Base-by-base conservation (phyloP, 2,113 vertebrate genomes). In the Struthio camelus region DNA sequence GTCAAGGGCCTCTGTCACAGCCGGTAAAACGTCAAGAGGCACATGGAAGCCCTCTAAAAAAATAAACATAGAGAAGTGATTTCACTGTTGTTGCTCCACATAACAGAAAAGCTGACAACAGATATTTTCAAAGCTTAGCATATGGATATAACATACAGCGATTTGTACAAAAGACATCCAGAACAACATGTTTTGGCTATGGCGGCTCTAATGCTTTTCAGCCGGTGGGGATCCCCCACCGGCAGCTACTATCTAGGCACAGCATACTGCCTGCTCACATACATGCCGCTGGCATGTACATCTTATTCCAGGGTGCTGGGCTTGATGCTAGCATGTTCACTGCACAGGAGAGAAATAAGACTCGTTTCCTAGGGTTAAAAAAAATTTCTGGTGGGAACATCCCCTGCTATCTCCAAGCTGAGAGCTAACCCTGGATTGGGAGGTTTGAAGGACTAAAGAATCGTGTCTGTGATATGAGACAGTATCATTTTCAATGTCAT, bases 1-100 rank as follows among this genome's bases (percentile, higher is more conserved):
- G 73, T 97, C 97, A 70, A 98, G 97, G 53, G 96, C 97, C 93
- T 98, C 97, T 4, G 97, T 98, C 92, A 99, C 98, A 97, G 98
- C 93, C 87, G 98, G 98, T 87, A 98, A 95, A 64, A 80, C 98
- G 97, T 99, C 98, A 80, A 97, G 97, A 91, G 95, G 98, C 94
- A 98, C 98, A 95, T 87, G 97, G 95, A 98, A 99, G 85, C 98
- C 99, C 98, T 99, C 99, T 99, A 44, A 59, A 94, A 76, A 92
- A 75, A 91, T 24, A 89, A 97, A 94, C 12, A 94, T 42, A 38
- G 62, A 79, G 48, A 88, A 92, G 20, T 16, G 16, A 6, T 18
- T 93, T 96, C 62, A 90, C 18, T 64, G 13, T 58, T 82, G 44
- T 22, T 69, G 40, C 7, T 90, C 48, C 22, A 65, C 9, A 25